Percentiles rank a stretch among this genome's conserved stretches.
phyloP scores from a whole-genome alignment of 30 jellyfish, hydroid and myxozoan genomes.

The Aurelia sp. region DNA sequence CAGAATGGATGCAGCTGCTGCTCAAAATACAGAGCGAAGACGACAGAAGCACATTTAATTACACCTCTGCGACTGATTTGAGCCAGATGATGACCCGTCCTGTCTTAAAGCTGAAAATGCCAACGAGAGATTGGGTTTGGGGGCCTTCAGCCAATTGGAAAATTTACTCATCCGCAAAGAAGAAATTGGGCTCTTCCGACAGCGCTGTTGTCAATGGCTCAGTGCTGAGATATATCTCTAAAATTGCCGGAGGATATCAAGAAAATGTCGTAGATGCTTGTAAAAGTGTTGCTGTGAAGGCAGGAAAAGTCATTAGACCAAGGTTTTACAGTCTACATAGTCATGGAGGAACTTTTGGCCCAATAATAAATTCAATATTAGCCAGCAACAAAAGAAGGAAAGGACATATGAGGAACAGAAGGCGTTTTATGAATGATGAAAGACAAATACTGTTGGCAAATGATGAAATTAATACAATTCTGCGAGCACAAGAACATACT shows the following conservation, averaged over 20 bases:
- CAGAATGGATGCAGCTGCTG: no score
- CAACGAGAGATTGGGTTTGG: conserved; percentile 96
- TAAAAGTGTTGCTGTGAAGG: conserved; percentile 20
- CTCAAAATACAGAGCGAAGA: no score
- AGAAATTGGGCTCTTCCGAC: not conserved
- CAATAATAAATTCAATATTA: conserved; percentile 15
- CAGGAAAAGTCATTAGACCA: conserved; percentile 42
- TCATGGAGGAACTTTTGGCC: conserved; percentile 69
- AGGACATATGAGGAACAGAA: not conserved
- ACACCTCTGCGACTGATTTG: no score
- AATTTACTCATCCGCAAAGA: conserved; percentile 76
- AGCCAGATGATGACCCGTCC: conserved; percentile 49
- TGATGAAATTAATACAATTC: conserved; percentile 74
- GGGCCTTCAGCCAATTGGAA: conserved; percentile 98
- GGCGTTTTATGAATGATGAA: conserved; percentile 54
- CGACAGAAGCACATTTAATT: no score
- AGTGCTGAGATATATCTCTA: conserved; percentile 3
- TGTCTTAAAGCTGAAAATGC: conserved; percentile 58
- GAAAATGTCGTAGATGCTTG: conserved; percentile 23
- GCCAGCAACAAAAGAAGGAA: conserved; percentile 25
- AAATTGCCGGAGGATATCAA: conserved; percentile 47
- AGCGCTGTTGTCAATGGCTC: conserved; percentile 5
- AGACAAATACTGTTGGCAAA: conserved; percentile 25
- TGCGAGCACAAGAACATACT: conserved; percentile 79
- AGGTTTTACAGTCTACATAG: conserved; percentile 32